Conservation (phyloP, 2,113 vertebrate genomes). For the Oreochromis tanganicae region DNA sequence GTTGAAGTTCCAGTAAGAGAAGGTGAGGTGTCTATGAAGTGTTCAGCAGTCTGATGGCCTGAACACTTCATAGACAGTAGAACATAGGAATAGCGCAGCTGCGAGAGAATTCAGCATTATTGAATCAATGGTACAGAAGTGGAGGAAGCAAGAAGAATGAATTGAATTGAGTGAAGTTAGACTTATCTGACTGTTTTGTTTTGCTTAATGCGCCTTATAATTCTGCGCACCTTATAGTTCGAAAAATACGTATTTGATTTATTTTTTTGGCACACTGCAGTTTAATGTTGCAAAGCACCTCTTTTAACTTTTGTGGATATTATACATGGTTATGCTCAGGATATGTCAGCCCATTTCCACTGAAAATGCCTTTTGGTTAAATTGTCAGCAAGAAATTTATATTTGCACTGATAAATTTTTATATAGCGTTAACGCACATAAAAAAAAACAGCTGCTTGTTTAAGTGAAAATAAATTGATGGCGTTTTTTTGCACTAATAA, state of each 20-base stretch:
- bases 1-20: no score
- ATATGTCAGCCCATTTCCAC: neutral
- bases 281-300: neutral
- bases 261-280: neutral
- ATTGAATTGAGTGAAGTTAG: neutral
- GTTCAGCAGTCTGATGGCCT: no score
- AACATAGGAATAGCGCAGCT: no score
- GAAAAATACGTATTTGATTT: neutral
- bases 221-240: neutral
- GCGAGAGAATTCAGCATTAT: neutral
- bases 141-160: neutral
- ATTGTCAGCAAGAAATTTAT: neutral
- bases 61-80: no score
- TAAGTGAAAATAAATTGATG: neutral
- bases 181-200: neutral
- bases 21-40: no score
- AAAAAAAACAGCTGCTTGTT: neutral
- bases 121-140: neutral
- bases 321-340: neutral
- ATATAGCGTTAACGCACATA: neutral
- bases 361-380: neutral
- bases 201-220: neutral
- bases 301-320: neutral
- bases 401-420: neutral
- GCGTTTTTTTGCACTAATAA: accelerated